These are phyloP conservation scores for Leucophenga varia DNA, from an alignment of 1,140 invertebrate species.

Conservation along the genomic window DNA sequence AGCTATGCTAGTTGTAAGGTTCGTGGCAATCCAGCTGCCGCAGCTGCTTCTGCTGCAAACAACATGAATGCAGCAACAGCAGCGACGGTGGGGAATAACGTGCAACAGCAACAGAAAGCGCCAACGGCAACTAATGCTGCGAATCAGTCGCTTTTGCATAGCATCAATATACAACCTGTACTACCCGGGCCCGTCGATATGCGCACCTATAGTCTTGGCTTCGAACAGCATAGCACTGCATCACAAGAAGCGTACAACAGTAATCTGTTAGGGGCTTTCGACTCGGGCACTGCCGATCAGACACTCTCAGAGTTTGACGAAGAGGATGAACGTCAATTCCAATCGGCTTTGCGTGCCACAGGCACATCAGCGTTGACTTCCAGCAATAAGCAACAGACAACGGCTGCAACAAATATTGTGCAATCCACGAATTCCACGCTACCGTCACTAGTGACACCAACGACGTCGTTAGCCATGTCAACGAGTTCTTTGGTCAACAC, in stretches of 20 bases:
- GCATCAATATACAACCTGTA: slow-evolving; percentile 64
- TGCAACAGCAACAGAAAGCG: slow-evolving; percentile 6
- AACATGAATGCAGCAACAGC: background rate
- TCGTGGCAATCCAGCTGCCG: background rate
- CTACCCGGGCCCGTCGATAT: slow-evolving; percentile 83
- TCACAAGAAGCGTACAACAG: slow-evolving; percentile 61
- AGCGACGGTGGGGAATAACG: slow-evolving; percentile 18
- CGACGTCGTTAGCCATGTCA: background rate
- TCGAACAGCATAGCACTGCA: slow-evolving; percentile 58
- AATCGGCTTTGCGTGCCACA: slow-evolving; percentile 64
- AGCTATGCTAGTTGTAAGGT: slow-evolving; percentile 20
- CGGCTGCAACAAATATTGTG: background rate
- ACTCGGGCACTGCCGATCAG: slow-evolving; percentile 65
- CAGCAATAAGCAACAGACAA: slow-evolving; percentile 9
- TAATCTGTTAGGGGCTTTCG: slow-evolving; percentile 67
- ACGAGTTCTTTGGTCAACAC: background rate
- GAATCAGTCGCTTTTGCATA: slow-evolving; percentile 31
- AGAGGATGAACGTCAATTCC: slow-evolving; percentile 76
- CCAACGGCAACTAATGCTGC: slow-evolving; percentile 6
- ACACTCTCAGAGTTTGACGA: slow-evolving; percentile 73
- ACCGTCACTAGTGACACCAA: slow-evolving; percentile 18
- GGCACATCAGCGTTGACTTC: slow-evolving; percentile 58
- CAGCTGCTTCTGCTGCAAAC: slow-evolving; percentile 10
- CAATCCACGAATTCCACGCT: background rate
- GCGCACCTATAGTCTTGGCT: slow-evolving; percentile 74